Evolutionary conservation across 2,888 invertebrate species (phyloP).

Genomic region (Mellilla xanthometata): DNA sequence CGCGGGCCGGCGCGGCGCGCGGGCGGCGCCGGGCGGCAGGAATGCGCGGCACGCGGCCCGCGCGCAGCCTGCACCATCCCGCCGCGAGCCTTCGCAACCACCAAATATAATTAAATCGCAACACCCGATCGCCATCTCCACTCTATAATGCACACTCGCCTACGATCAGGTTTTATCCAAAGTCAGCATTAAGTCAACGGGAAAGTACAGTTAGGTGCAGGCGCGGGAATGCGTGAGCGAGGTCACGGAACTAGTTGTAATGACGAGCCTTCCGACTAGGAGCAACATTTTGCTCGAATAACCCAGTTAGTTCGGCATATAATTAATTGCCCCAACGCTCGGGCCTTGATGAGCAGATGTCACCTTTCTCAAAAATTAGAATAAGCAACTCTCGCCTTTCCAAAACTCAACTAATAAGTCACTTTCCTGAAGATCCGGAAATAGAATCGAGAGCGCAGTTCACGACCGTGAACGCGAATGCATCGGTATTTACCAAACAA

Average conservation of each 20-base stretch:
- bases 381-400: conserved; percentile 17
- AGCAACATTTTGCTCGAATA: conserved; percentile 63
- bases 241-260: conserved; percentile 83
- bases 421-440: conserved; percentile 29
- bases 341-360: conserved; percentile 5
- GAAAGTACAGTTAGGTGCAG: conserved; percentile 82
- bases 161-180: conserved; percentile 80
- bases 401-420: conserved; percentile 23
- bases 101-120: conserved; percentile 81
- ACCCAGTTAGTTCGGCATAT: conserved; percentile 39
- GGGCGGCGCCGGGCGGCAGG: conserved; percentile 21
- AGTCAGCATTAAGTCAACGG: conserved; percentile 80
- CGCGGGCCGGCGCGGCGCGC: conserved; percentile 47
- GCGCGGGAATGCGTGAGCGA: conserved; percentile 83
- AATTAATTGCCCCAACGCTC: conserved; percentile 4
- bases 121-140: conserved; percentile 69
- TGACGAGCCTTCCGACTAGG: conserved; percentile 76
- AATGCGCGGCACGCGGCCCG: conserved; percentile 52
- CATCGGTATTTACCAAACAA: conserved; percentile 42
- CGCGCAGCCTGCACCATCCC: conserved; percentile 53
- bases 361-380: conserved; percentile 21
- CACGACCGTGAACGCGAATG: conserved; percentile 15
- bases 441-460: conserved; percentile 5
- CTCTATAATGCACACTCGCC: conserved; percentile 73
- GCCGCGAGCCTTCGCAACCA: conserved; percentile 57